Evolutionary conservation across 2,888 invertebrate species (phyloP).

Genomic region (Drosophila conformis): DNA sequence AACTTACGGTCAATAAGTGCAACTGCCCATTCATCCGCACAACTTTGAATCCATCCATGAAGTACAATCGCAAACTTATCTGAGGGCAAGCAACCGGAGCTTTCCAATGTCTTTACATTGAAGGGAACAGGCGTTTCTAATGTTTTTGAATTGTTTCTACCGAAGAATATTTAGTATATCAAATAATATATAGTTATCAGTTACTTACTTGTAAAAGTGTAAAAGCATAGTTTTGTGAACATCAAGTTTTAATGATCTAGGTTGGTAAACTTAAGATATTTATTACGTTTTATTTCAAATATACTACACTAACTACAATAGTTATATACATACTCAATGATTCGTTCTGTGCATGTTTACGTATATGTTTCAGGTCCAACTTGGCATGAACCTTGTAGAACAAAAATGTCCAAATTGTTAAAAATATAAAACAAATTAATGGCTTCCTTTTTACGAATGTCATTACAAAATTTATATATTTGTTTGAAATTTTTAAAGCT

Average conservation of each 20-base stretch:
- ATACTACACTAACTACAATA: not conserved
- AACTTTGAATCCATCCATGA: slow-evolving; percentile 84
- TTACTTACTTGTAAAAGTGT: slow-evolving; percentile 61
- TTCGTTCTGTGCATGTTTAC: slow-evolving; percentile 40
- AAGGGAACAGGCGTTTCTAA: slow-evolving; percentile 46
- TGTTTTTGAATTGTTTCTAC: slow-evolving; percentile 65
- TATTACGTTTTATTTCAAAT: not conserved
- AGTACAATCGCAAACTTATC: slow-evolving; percentile 83
- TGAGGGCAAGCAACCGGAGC: slow-evolving; percentile 67
- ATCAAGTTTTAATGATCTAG: slow-evolving; percentile 45
- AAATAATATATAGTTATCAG: not conserved
- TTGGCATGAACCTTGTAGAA: slow-evolving; percentile 19
- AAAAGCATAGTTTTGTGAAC: slow-evolving; percentile 56
- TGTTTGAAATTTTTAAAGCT: not conserved
- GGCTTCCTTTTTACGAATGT: not conserved
- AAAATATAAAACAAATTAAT: not conserved
- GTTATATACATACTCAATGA: slow-evolving; percentile 41
- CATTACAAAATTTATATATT: slow-evolving; percentile 14
- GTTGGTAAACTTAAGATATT: slow-evolving; percentile 33
- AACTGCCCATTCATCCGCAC: slow-evolving; percentile 79
- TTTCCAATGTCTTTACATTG: slow-evolving; percentile 34
- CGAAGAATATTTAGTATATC: not conserved
- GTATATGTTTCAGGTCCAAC: slow-evolving; percentile 29
- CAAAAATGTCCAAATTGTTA: slow-evolving; percentile 9
- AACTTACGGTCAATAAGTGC: slow-evolving; percentile 78